phyloP scores from a whole-genome alignment of 2,113 vertebrate species.

The Isurus oxyrinchus region DNA sequence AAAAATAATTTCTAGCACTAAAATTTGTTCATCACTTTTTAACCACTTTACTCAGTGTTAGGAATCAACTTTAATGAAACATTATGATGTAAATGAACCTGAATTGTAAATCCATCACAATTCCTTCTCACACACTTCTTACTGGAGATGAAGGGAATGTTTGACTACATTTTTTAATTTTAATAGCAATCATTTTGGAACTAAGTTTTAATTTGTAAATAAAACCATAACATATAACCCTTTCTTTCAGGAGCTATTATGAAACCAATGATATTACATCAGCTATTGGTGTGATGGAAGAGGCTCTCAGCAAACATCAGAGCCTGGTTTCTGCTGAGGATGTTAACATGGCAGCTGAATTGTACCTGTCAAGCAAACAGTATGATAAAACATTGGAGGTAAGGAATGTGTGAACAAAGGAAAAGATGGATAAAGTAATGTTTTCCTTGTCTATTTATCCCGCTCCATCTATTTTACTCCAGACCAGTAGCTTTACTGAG shows the following conservation, averaged over 20 bases:
- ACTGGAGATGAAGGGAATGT: not conserved
- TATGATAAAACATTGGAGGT: constrained; percentile 81
- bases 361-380: constrained; percentile 82
- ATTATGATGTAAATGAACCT: not conserved
- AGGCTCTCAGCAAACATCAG: constrained; percentile 78
- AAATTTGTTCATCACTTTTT: not conserved
- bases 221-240: not conserved
- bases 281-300: constrained; percentile 82
- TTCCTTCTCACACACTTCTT: not conserved
- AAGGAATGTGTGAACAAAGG: constrained; percentile 23
- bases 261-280: constrained; percentile 80
- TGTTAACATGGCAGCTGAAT: constrained; percentile 86
- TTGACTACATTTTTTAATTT: not conserved
- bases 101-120: not conserved
- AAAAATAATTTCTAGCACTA: not conserved
- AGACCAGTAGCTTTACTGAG: no score
- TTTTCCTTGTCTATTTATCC: not conserved
- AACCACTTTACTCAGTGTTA: not conserved
- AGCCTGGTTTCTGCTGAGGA: constrained; percentile 79
- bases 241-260: constrained; percentile 76
- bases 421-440: not conserved
- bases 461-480: not conserved
- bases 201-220: not conserved
- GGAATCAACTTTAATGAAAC: not conserved
- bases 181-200: not conserved